Conservation (phyloP, 1,140 invertebrate genomes). For the Hylyphantes graminicola region DNA sequence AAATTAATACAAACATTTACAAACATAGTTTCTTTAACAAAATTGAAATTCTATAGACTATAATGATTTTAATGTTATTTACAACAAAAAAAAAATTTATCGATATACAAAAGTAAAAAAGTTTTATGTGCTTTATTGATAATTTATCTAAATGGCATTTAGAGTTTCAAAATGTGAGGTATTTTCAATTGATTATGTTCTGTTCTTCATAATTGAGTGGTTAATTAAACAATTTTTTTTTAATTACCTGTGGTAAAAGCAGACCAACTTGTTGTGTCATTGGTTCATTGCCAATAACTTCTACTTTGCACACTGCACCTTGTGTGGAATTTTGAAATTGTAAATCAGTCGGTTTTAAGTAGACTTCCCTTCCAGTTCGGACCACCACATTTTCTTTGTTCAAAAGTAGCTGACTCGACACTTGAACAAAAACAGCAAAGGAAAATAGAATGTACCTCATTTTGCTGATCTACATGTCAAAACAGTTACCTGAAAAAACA, state of each 20-base stretch:
- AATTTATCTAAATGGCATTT: too few species aligned
- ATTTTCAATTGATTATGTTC: too few species aligned
- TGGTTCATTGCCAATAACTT: constrained; percentile 54
- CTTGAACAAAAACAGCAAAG: constrained; percentile 19
- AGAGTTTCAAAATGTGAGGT: too few species aligned
- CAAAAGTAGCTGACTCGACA: constrained; percentile 12
- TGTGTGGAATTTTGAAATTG: constrained; percentile 19
- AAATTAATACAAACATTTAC: too few species aligned
- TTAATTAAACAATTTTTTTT: too few species aligned
- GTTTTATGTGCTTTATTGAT: too few species aligned
- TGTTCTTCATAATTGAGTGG: too few species aligned
- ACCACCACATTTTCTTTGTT: constrained; percentile 43
- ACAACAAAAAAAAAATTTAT: too few species aligned
- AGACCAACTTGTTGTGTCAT: constrained; percentile 55
- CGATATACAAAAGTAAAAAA: too few species aligned
- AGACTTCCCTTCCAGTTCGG: constrained; percentile 53
- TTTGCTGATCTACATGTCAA: constrained; percentile 38
- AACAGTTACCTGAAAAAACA: neutral
- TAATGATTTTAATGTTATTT: too few species aligned
- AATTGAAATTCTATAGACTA: too few species aligned
- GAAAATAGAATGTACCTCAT: constrained; percentile 26
- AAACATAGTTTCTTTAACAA: too few species aligned
- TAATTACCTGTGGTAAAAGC: constrained; percentile 54
- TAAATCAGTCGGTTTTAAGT: constrained; percentile 34
- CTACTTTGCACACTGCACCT: constrained; percentile 46